phyloP scores from a whole-genome alignment of 1,140 invertebrate genomes.

The Eumaeus atala region DNA sequence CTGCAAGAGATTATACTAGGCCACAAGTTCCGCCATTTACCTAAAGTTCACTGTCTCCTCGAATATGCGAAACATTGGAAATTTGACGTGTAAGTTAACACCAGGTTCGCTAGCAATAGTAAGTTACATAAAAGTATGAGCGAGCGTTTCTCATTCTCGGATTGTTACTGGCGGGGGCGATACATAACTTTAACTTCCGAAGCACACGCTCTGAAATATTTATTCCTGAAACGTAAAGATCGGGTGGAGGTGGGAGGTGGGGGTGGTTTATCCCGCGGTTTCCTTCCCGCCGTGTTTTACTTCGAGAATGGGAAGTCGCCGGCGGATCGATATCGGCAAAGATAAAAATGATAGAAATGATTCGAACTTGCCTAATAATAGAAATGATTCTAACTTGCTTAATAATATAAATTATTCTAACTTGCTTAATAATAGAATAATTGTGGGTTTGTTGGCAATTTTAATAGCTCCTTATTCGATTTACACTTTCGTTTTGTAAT shows the following conservation, averaged over 20 bases:
- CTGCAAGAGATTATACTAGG: too few species aligned
- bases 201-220: conserved; percentile 74
- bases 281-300: conserved; percentile 71
- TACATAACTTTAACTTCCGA: conserved; percentile 72
- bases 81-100: too few species aligned
- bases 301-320: conserved; percentile 73
- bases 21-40: too few species aligned
- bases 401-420: conserved; percentile 31
- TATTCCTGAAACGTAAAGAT: conserved; percentile 74
- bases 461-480: background rate
- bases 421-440: conserved; percentile 3
- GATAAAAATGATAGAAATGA: conserved; percentile 47
- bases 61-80: too few species aligned
- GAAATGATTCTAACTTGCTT: conserved; percentile 13
- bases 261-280: conserved; percentile 68
- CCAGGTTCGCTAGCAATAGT: conserved; percentile 12
- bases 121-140: conserved; percentile 55
- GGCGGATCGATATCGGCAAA: conserved; percentile 67
- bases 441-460: background rate
- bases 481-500: too few species aligned
- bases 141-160: conserved; percentile 58
- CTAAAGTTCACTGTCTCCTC: too few species aligned
- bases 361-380: conserved; percentile 12
- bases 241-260: conserved; percentile 41
- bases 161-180: conserved; percentile 63